Percentiles rank a stretch among this genome's conserved stretches.
phyloP scores from a whole-genome alignment of 2,888 invertebrate genomes.

The Thymelicus acteon region DNA sequence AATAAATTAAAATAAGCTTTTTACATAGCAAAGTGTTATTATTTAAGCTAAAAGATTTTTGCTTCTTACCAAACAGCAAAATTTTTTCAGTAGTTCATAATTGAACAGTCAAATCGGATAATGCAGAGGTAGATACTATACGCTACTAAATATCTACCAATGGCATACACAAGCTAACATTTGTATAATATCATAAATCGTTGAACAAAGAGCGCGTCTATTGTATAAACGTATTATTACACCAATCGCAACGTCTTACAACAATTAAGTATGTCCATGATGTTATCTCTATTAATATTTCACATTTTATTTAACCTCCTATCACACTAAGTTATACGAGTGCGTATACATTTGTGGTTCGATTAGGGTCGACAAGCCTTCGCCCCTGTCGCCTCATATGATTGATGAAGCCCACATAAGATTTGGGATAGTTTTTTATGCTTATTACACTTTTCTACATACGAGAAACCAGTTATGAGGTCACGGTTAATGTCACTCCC shows the following conservation, averaged over 20 bases:
- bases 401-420: slow-evolving; percentile 76
- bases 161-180: too few species aligned
- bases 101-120: too few species aligned
- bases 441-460: slow-evolving; percentile 40
- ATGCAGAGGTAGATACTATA: too few species aligned
- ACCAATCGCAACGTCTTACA: not conserved
- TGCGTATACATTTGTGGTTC: slow-evolving; percentile 53
- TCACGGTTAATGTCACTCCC: slow-evolving; percentile 34
- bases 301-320: slow-evolving; percentile 29
- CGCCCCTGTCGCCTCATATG: slow-evolving; percentile 73
- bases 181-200: too few species aligned
- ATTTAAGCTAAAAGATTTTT: too few species aligned
- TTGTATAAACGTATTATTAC: too few species aligned
- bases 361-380: slow-evolving; percentile 81
- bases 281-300: slow-evolving; percentile 7
- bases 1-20: too few species aligned
- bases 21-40: too few species aligned
- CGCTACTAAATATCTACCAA: too few species aligned
- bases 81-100: too few species aligned
- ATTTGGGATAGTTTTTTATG: slow-evolving; percentile 71
- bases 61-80: too few species aligned
- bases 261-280: not conserved
- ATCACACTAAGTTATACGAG: slow-evolving; percentile 52
- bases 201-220: too few species aligned
- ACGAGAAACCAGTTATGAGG: slow-evolving; percentile 26